Evolutionary conservation across 2,888 invertebrate species (phyloP), one percentile per base, ranked within the genome.

Genomic region (Heliconius cydno): DNA sequence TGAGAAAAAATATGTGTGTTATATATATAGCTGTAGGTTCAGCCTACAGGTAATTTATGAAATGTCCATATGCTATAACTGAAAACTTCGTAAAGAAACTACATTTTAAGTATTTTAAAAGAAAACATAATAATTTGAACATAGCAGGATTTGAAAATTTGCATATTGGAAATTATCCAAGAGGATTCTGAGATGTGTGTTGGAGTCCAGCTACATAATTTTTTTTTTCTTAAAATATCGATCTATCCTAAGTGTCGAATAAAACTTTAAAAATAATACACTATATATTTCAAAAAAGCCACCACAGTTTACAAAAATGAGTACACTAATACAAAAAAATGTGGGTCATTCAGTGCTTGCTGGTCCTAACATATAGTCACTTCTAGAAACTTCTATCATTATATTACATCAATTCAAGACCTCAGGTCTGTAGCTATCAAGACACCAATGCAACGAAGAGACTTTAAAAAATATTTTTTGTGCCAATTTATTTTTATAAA

Each of bases 321-420:
- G 30, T 57, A 57, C 65, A 75, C 75, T 63, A 41, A 28, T 74
- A 60, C 66, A 73, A 34, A 66, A 70, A 34, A 72, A 72, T 34
- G 34, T 34, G 38, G 13, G 52, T 66, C 72, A 34, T 34, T 57
- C 77, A 68, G 80, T 74, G 74, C 68, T 78, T 68, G 22, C 73
- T 73, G 73, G 63, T 80, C 80, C 77, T 77, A 74, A 46, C 57
- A 41, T 41, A 52, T 25, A 66, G n/a, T 71, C 72, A 65, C 60
- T 66, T 65, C 57, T 79, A 76, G 71, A 76, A 38, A 72, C n/a
- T 71, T 25, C 68, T 77, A 77, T 41, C 25, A 68, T 63, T 74
- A 73, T n/a, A 77, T 60, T 80, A 73, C 63, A 65, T 74, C 77
- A 77, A 77, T 74, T 77, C 74, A 67, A 76, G 57, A 57, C 67